Percentiles rank a stretch among this genome's conserved stretches.
These are phyloP conservation scores for Sebastes taczanowskii DNA, from an alignment of 2,797 vertebrate genomes.

Conservation along the genomic window DNA sequence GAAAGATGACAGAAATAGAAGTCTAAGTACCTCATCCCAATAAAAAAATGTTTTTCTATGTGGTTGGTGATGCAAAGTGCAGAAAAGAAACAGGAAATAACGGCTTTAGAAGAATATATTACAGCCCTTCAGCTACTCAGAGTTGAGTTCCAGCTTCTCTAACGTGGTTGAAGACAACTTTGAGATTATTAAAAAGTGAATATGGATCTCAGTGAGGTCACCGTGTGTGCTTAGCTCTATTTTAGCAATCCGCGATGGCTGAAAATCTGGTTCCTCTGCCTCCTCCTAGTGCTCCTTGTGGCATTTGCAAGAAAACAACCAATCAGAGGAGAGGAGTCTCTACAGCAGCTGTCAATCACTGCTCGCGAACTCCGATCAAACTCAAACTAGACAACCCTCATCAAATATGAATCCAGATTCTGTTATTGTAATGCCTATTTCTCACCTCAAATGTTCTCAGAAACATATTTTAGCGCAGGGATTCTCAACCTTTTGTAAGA, in stretches of 20 bases:
- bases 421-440: no score
- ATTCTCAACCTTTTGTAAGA: no score
- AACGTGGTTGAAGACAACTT: neutral
- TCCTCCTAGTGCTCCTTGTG: no score
- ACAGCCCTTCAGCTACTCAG: neutral
- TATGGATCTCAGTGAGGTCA: neutral
- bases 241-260: neutral
- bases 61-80: constrained; percentile 2
- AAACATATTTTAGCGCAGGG: no score
- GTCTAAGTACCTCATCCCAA: constrained; percentile 9
- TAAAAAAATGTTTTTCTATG: constrained; percentile 10
- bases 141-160: neutral
- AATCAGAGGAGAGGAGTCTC: no score
- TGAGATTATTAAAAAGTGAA: neutral
- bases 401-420: no score
- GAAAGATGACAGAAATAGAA: constrained; percentile 7
- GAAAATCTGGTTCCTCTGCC: no score
- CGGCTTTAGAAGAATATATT: neutral
- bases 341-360: no score
- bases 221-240: neutral
- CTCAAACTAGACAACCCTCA: no score
- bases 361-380: no score
- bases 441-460: no score
- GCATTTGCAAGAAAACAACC: no score
- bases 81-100: neutral